These are phyloP conservation scores for Coptodon bakossiorum DNA, from an alignment of 2,113 vertebrate species.

Conservation along the genomic window DNA sequence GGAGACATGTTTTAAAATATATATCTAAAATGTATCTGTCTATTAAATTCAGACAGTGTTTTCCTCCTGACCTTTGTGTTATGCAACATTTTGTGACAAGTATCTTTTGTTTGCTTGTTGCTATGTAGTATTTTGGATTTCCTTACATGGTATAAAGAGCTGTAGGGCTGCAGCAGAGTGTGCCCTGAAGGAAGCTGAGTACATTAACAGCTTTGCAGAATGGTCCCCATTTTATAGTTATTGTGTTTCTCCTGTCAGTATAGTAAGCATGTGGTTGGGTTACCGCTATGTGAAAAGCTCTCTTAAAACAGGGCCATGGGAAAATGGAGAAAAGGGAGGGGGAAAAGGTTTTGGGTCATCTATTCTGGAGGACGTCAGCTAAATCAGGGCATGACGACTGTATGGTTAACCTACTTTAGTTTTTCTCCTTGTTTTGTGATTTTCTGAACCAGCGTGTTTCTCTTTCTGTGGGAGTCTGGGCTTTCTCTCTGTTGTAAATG, in stretches of 20 bases:
- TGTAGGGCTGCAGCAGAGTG: neutral
- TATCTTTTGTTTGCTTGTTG: neutral
- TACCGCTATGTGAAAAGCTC: neutral
- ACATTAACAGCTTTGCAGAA: neutral
- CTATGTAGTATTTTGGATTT: neutral
- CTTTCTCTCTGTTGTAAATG: neutral
- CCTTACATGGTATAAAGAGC: neutral
- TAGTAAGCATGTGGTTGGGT: neutral
- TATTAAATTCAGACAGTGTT: neutral
- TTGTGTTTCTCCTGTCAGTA: neutral
- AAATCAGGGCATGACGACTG: slow-evolving; percentile 51
- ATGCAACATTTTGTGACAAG: neutral
- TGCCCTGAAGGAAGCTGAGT: neutral
- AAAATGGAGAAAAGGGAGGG: slow-evolving; percentile 2
- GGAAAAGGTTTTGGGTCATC: slow-evolving; percentile 65
- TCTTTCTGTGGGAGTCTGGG: neutral
- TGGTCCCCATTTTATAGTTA: neutral
- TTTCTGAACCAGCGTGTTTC: neutral
- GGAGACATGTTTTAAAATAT: neutral
- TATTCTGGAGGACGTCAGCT: slow-evolving; percentile 61
- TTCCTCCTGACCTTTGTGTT: neutral
- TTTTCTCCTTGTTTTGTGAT: slow-evolving; percentile 23
- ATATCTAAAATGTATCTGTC: neutral
- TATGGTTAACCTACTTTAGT: slow-evolving; percentile 64
- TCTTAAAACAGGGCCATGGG: slow-evolving; percentile 25